A percentile compares a stretch with the other conserved stretches of the same genome.
Evolutionary conservation across 1,140 invertebrate genomes (phyloP).

Genomic region (Drosophila pandora): DNA sequence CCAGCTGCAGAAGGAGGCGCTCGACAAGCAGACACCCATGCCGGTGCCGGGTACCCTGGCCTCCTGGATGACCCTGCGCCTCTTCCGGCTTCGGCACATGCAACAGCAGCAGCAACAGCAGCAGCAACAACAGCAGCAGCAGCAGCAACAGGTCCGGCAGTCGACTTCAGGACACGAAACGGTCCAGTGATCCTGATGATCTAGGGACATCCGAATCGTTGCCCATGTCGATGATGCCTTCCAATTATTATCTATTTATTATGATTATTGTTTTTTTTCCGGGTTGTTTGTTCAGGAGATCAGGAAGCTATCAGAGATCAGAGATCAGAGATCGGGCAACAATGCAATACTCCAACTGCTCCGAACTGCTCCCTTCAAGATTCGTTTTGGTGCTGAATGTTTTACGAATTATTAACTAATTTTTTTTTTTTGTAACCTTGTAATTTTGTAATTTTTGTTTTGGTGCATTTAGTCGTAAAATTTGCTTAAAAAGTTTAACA

Average conservation of each 20-base stretch:
- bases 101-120: conserved; percentile 71
- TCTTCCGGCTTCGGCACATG: conserved; percentile 86
- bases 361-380: conserved; percentile 28
- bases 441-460: conserved; percentile 6
- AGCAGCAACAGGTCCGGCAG: conserved; percentile 42
- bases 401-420: neutral
- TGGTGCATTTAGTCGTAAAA: conserved; percentile 72
- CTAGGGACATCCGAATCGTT: conserved; percentile 13
- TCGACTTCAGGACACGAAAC: conserved; percentile 61
- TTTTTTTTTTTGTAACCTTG: conserved; percentile 37
- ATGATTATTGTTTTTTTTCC: conserved; percentile 38
- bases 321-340: conserved; percentile 54
- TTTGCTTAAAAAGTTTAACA: conserved; percentile 24
- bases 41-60: conserved; percentile 87
- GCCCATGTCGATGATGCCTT: conserved; percentile 23
- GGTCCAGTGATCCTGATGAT: conserved; percentile 53
- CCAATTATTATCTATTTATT: conserved; percentile 43
- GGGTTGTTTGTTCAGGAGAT: conserved; percentile 28
- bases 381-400: conserved; percentile 62
- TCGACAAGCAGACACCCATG: conserved; percentile 84
- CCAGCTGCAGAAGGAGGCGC: conserved; percentile 89
- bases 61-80: conserved; percentile 89
- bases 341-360: conserved; percentile 68
- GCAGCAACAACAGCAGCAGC: conserved; percentile 48
- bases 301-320: conserved; percentile 17